Evolutionary conservation across 23 tunicate genomes (phyloP), one percentile per base, ranked within the genome.

Genomic region (Diplosoma virens): DNA sequence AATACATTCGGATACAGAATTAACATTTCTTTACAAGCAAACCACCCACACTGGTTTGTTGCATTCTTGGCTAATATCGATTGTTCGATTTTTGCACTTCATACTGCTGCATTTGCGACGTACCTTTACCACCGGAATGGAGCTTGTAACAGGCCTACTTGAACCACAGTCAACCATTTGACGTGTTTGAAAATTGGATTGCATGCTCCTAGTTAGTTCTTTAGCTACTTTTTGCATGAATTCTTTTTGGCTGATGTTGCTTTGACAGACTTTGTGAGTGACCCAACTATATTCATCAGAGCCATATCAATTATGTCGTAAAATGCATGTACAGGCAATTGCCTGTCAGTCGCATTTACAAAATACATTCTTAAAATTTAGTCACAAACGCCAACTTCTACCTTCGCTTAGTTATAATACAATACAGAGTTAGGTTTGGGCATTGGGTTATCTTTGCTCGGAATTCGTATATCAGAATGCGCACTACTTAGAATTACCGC

Each of bases 221-320:
- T 68, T 54, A 21, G 75, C 75, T 29, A 68, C 32, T 54, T 35
- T 68, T 37, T 68, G 75, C 28, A 68, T 34, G 32, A 36, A 68
- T 68, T 35, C 75, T 36, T 54, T 68, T 25, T 26, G 75, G 75
- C 54, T 68, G 75, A 68, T 28, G 17, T 26, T 25, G 34, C 36
- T 25, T 7, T 29, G 9, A 31, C 71, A 65, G 17, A 58, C 65
- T 58, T 58, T 58, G 65, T 58, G 20, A 22, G 20, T 58, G 6
- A 58, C 21, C 65, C 65, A 58, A 22, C 65, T 58, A 24, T 58
- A 14, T 18, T 14, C 21, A 20, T 14, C 23, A 58, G 25, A 17
- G 17, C 7, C 21, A n/a, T n/a, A n/a, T n/a, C n/a, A n/a, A n/a
- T n/a, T n/a, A n/a, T n/a, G n/a, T n/a, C n/a, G n/a, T n/a, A 58